Evolutionary conservation across 1,140 invertebrate species (phyloP).

Genomic region (Propsilocerus akamusi): DNA sequence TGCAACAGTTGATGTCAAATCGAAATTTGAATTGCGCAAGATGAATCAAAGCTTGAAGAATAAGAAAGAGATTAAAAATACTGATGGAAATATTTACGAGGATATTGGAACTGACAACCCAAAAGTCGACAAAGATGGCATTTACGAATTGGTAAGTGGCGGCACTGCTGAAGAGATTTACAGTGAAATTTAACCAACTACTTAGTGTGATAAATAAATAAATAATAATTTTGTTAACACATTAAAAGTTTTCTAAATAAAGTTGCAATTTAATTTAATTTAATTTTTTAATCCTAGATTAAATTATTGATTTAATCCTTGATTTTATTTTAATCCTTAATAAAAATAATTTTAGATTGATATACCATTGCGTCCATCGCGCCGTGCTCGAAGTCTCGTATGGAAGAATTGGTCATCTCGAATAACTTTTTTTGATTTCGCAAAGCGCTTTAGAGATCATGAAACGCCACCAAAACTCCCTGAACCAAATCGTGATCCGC

Average conservation of each 20-base stretch:
- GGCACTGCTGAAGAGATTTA: too few species aligned
- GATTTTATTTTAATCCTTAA: too few species aligned
- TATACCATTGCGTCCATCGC: too few species aligned
- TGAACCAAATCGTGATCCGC: background rate
- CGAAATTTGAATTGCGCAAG: background rate
- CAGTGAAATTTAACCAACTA: too few species aligned
- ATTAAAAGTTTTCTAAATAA: too few species aligned
- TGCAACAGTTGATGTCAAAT: background rate
- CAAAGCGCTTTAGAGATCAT: background rate
- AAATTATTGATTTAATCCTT: too few species aligned
- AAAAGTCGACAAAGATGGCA: background rate
- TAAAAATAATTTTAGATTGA: too few species aligned
- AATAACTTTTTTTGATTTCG: background rate
- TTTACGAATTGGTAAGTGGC: background rate
- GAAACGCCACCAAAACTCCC: background rate
- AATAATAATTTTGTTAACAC: too few species aligned
- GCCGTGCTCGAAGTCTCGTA: background rate
- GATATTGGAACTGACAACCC: background rate
- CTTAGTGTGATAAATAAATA: too few species aligned
- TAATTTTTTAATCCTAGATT: too few species aligned
- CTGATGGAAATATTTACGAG: slow-evolving; percentile 1
- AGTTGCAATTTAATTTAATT: too few species aligned
- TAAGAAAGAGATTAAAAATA: too few species aligned
- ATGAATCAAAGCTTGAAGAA: background rate
- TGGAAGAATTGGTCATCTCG: background rate